Percentiles rank a stretch among this genome's conserved stretches.
Conservation (phyloP, 2,113 vertebrate genomes). For the Fregata magnificens region DNA sequence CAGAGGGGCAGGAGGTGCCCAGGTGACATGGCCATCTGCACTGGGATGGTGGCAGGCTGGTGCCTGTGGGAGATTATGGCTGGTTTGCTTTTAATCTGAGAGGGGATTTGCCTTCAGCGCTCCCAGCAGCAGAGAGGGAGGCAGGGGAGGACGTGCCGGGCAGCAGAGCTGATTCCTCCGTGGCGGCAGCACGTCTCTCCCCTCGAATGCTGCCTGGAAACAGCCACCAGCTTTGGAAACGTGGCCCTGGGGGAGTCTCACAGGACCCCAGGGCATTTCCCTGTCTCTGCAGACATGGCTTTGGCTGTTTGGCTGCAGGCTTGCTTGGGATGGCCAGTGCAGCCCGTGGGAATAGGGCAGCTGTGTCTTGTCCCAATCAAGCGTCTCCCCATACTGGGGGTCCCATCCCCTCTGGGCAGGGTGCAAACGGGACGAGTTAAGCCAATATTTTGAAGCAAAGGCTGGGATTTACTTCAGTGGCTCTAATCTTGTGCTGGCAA, state of each 20-base stretch:
- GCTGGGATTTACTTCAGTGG: not conserved
- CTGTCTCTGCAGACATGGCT: not conserved
- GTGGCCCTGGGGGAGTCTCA: not conserved
- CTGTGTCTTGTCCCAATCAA: not conserved
- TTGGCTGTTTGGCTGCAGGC: not conserved
- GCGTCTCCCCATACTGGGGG: not conserved
- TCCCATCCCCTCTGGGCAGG: not conserved
- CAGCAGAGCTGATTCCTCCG: fast-evolving
- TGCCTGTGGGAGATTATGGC: not conserved
- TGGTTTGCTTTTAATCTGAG: constrained; percentile 9
- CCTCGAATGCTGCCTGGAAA: not conserved
- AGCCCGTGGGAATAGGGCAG: fast-evolving
- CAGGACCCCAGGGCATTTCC: not conserved
- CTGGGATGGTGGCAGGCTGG: not conserved
- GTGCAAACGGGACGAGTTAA: not conserved
- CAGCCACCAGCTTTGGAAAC: not conserved
- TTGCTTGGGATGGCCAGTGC: fast-evolving
- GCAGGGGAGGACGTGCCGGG: not conserved
- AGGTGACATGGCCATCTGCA: not conserved
- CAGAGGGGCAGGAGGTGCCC: not conserved
- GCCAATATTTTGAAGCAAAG: not conserved
- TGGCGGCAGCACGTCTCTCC: fast-evolving
- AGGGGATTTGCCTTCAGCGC: not conserved
- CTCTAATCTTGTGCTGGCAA: fast-evolving
- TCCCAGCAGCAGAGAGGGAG: not conserved